Evolutionary conservation across 2,888 invertebrate genomes (phyloP), one percentile per base, ranked within the genome.

Genomic region (Clistopyga incitator): DNA sequence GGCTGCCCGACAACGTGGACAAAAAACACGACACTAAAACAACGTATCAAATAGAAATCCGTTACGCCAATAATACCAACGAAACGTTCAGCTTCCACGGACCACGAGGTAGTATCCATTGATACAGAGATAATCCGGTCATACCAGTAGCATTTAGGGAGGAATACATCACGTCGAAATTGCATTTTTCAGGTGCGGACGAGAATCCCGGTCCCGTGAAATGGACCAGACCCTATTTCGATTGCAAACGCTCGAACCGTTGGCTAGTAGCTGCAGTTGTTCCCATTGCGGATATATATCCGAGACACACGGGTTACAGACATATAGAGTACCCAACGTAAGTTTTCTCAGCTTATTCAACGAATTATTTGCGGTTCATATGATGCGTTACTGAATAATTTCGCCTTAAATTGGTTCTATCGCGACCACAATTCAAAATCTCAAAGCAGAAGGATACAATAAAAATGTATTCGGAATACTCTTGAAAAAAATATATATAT

Each of bases 41-140:
- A 8, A 98, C 98, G 0, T 98, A 98, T 91, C 97, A 97, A 93
- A 97, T 98, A n/a, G 97, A 98, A 93, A 98, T 98, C 87, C 95
- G 98, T 91, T 98, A 98, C 94, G 97, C 98, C 0, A 98, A 98
- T 93, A 98, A 98, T 91, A 98, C 98, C 0, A 98, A 98, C 93
- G 98, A 98, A 93, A 98, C 98, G n/a, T 98, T 96, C 91, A 97
- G 98, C n/a, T 98, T 98, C 94, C 98, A 98, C 85, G 98, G 98
- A 64, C 98, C 98, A 10, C 97, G 96, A 65, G 98, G 95, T 93
- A 50, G 11, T 83, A 47, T 18, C 6, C 34, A 38, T 42, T 34
- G 59, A 50, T 29, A 25, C 59, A 1, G 2, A 13, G 8, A n/a
- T 15, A n/a, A 29, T 29, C 59, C n/a, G n/a, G 50, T 61, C 29